These are phyloP conservation scores for Hydractinia echinata DNA, from an alignment of 30 jellyfish, hydroid and myxozoan genomes.

Conservation along the genomic window DNA sequence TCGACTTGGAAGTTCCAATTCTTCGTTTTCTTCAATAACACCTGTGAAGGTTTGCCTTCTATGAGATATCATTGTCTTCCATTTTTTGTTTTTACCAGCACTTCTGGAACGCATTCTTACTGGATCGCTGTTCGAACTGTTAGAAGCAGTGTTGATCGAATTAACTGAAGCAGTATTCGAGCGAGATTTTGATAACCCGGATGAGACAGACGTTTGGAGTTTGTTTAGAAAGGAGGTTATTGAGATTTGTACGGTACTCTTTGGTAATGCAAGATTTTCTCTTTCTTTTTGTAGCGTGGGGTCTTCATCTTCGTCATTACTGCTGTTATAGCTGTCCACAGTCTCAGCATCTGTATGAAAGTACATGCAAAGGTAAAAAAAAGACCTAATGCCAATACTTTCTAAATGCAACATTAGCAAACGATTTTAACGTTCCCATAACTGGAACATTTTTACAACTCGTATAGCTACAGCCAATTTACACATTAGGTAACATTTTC, in stretches of 20 bases:
- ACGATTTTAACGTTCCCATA: neutral
- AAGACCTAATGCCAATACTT: neutral
- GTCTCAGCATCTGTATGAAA: constrained; percentile 12
- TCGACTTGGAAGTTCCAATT: neutral
- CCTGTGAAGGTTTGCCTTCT: constrained; percentile 24
- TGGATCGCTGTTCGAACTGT: neutral
- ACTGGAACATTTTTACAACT: neutral
- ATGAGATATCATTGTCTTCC: neutral
- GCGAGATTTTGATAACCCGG: neutral
- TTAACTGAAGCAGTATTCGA: neutral
- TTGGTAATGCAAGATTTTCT: neutral
- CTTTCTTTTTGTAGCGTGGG: neutral
- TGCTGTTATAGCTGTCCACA: constrained; percentile 14
- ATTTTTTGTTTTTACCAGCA: neutral
- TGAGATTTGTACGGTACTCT: neutral
- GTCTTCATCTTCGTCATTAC: constrained; percentile 28
- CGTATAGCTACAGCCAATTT: neutral
- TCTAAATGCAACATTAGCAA: neutral
- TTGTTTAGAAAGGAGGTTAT: neutral
- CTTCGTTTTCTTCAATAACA: neutral
- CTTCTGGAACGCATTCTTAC: neutral
- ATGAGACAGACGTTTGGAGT: constrained; percentile 1
- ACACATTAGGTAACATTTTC: neutral
- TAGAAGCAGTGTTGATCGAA: neutral
- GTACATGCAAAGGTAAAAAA: neutral